Evolutionary conservation across 2,888 invertebrate genomes (phyloP).

Genomic region (Sisyra terminalis): DNA sequence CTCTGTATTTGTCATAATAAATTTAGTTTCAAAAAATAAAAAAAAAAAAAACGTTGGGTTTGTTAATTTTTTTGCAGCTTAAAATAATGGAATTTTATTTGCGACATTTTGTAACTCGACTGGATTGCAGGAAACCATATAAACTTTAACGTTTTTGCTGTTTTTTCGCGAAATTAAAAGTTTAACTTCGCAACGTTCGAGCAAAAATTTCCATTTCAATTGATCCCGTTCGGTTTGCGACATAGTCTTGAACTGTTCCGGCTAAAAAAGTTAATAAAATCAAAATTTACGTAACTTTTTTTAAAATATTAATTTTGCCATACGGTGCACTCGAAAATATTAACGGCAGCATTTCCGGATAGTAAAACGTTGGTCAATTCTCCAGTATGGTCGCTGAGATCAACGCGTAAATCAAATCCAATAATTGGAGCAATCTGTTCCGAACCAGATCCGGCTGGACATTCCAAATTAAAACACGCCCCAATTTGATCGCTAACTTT

Average conservation of each 20-base stretch:
- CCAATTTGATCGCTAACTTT: constrained; percentile 14
- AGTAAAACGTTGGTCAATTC: constrained; percentile 39
- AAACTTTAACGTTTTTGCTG: neutral
- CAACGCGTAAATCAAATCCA: constrained; percentile 41
- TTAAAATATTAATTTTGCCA: constrained; percentile 14
- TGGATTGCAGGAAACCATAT: constrained; percentile 20
- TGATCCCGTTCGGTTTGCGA: constrained; percentile 31
- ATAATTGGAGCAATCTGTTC: constrained; percentile 22
- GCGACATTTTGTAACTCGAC: constrained; percentile 22
- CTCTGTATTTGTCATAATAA: too few species aligned
- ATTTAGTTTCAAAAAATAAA: neutral
- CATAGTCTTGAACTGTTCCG: constrained; percentile 33
- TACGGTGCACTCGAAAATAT: constrained; percentile 39
- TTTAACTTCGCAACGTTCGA: constrained; percentile 44
- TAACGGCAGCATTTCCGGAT: constrained; percentile 38
- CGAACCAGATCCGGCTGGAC: constrained; percentile 20
- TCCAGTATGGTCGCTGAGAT: constrained; percentile 52
- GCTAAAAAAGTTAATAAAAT: constrained; percentile 26
- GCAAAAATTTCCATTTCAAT: constrained; percentile 44
- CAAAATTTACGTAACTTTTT: neutral
- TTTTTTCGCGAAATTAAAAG: constrained; percentile 21
- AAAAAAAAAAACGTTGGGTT: too few species aligned
- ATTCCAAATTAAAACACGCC: constrained; percentile 24
- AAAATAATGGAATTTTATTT: constrained; percentile 23
- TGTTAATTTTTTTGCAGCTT: constrained; percentile 10